Percentiles rank a stretch among this genome's conserved stretches.
Conservation (phyloP, 2,797 vertebrate species). For the Cossypha polioptera region DNA sequence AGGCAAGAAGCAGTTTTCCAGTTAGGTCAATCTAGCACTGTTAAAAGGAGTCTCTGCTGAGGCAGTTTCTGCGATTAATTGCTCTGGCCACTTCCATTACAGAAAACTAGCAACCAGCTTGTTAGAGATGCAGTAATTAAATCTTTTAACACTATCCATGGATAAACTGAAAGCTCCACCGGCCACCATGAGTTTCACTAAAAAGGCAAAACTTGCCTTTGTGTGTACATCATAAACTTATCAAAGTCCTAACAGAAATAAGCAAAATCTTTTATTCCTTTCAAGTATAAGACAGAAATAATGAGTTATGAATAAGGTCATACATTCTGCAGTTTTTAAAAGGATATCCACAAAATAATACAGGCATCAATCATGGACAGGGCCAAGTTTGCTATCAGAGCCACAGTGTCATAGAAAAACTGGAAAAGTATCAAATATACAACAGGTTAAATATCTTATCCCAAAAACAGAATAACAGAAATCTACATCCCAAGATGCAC, state of each 20-base stretch:
- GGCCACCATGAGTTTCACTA: not conserved
- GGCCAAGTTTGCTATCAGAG: constrained; percentile 86
- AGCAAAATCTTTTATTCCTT: not conserved
- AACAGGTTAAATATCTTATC: constrained; percentile 11
- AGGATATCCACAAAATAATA: constrained; percentile 99
- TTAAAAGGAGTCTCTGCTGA: not conserved
- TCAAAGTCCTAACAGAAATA: not conserved
- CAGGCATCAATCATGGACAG: constrained; percentile 93
- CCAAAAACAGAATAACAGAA: not conserved
- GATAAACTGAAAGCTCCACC: not conserved
- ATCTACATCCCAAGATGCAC: not conserved
- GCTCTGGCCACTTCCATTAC: not conserved
- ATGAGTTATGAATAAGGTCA: not conserved
- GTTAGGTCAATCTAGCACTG: not conserved
- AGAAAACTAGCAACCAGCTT: not conserved
- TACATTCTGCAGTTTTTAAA: constrained; percentile 62
- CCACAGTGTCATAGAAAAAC: constrained; percentile 86
- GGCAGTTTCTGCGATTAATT: not conserved
- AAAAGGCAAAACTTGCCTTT: not conserved
- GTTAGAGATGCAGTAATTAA: not conserved
- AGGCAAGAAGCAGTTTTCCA: not conserved
- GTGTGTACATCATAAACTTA: not conserved
- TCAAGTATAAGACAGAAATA: not conserved
- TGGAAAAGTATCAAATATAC: constrained; percentile 72
- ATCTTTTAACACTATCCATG: not conserved